A percentile compares a stretch with the other conserved stretches of the same genome.
phyloP scores from a whole-genome alignment of 1,140 invertebrate species.

The Drosophila hydei region DNA sequence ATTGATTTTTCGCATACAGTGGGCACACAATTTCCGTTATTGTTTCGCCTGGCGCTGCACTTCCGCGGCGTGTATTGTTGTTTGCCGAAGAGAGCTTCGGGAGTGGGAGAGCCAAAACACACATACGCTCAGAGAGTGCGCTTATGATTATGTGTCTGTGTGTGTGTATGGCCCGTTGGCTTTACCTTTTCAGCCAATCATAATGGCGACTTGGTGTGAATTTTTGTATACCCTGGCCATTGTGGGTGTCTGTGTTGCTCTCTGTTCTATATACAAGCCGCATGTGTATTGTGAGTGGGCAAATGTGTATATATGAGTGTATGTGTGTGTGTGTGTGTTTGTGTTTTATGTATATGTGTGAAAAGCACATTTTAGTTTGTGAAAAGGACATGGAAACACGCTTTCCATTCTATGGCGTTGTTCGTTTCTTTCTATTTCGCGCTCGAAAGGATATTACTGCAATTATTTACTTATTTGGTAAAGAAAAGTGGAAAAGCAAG shows the following conservation, averaged over 20 bases:
- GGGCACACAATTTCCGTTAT: conserved; percentile 78
- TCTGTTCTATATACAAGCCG: conserved; percentile 70
- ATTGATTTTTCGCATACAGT: conserved; percentile 59
- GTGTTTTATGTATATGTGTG: conserved; percentile 49
- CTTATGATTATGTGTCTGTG: not conserved
- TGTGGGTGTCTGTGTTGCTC: conserved; percentile 72
- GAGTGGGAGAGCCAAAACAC: conserved; percentile 37
- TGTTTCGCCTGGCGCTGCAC: conserved; percentile 78
- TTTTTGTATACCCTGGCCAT: conserved; percentile 73
- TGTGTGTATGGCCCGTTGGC: conserved; percentile 48
- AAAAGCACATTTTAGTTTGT: conserved; percentile 80
- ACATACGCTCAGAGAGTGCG: conserved; percentile 29
- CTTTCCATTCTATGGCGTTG: conserved; percentile 71
- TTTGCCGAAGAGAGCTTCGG: conserved; percentile 39
- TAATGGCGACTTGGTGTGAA: conserved; percentile 79
- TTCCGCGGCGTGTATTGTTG: conserved; percentile 59
- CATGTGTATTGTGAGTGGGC: conserved; percentile 54
- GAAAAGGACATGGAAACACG: conserved; percentile 82
- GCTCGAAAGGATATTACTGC: conserved; percentile 80
- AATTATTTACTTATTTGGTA: conserved; percentile 82
- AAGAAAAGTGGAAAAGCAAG: conserved; percentile 67
- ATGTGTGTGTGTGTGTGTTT: conserved; percentile 31
- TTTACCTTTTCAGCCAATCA: conserved; percentile 76
- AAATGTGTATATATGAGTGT: conserved; percentile 22
- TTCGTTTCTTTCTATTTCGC: conserved; percentile 73